Evolutionary conservation across 2,113 vertebrate genomes (phyloP).

Genomic region (Crypturellus undulatus): DNA sequence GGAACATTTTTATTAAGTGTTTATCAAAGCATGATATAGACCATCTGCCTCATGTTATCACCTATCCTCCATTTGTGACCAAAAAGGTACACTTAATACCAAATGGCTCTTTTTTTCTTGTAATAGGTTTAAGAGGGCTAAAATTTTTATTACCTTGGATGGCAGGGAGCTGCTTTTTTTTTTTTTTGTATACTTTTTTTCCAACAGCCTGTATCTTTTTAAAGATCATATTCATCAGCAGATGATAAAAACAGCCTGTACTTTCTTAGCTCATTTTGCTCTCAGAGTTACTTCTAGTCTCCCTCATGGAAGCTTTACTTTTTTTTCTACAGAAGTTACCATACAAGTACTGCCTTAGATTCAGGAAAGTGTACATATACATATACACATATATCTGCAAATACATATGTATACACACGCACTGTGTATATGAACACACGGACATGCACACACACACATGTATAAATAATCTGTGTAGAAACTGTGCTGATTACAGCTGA

Average conservation of each 20-base stretch:
- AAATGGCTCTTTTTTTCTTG: not conserved
- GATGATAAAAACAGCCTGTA: not conserved
- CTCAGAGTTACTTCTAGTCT: not conserved
- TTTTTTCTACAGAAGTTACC: not conserved
- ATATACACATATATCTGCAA: too few relatives aligned
- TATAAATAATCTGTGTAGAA: not conserved
- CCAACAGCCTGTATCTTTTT: not conserved
- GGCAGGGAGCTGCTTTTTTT: not conserved
- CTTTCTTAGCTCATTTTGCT: not conserved
- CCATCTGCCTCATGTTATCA: slow-evolving; percentile 13
- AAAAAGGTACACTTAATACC: not conserved
- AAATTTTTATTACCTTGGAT: not conserved
- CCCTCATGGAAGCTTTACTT: not conserved
- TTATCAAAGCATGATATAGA: slow-evolving; percentile 28
- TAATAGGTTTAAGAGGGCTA: not conserved
- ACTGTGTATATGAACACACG: too few relatives aligned
- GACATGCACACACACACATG: rapidly evolving
- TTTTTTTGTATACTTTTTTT: not conserved
- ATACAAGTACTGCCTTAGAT: not conserved
- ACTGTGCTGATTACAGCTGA: not conserved
- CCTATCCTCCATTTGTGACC: not conserved
- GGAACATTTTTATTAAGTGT: slow-evolving; percentile 39
- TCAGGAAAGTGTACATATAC: not conserved
- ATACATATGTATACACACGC: rapidly evolving
- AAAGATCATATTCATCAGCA: not conserved